Evolutionary conservation across 2,888 invertebrate species (phyloP), one percentile per base, ranked within the genome.

Genomic region (Pegoplata infirma): DNA sequence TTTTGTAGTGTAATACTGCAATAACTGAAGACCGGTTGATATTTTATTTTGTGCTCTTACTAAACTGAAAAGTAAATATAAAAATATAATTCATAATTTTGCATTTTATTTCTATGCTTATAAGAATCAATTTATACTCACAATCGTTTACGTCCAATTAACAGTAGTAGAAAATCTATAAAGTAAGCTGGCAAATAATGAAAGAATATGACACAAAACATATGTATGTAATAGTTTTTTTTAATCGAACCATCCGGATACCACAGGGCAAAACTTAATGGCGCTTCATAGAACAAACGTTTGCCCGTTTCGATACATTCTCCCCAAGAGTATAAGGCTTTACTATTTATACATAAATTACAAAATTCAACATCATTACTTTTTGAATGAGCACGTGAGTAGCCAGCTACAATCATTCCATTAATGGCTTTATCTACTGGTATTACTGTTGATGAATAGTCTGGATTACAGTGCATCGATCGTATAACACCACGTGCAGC

Each of bases 291-390:
- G 83, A 88, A 83, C 88, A 88, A 89, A 44, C 90, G 90, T 81
- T 90, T 91, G 85, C 94, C 94, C 73, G 92, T 91, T 69, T 94
- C 93, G 77, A 97, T 91, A 47, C 96, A 93, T 69, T 94, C 92
- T 0, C 94, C 95, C 98, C 98, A 99, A 0, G 94, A 94, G 51
- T 97, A 89, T 0, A 95, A 93, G 82, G 96, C 95, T 49, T 94
- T 91, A 6, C 91, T 92, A 0, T 96, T 94, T 17, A 94, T 92
- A 5, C 96, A 95, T 72, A 96, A 91, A 87, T 98, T 97, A 89
- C 85, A 87, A 66, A 86, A 89, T 32, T 89, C 86, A 1, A 87
- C 83, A 76, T 88, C 88, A 85, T 83, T 82, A 2, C 76, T 64
- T 36, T 84, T 82, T 36, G 79, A 83, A 17, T 83, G 81, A 5